Percentiles rank a stretch among this genome's conserved stretches.
Evolutionary conservation across 30 jellyfish, hydroid and myxozoan genomes (phyloP).

Genomic region (Calvadosia cruxmelitensis): DNA sequence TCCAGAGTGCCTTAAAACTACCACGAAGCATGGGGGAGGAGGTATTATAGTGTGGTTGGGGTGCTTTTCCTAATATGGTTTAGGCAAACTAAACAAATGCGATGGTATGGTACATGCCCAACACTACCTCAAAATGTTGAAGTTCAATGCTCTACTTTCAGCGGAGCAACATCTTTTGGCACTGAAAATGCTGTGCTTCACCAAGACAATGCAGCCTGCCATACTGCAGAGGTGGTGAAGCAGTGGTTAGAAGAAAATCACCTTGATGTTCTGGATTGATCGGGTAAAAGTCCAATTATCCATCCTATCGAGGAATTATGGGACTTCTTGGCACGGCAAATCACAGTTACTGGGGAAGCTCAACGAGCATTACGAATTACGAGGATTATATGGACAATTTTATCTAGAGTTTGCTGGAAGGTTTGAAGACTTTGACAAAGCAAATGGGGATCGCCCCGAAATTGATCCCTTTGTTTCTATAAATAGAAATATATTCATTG

Average conservation of each 20-base stretch:
- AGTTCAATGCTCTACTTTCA: slow-evolving; percentile 18
- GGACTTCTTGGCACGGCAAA: not conserved
- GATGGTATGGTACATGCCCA: slow-evolving; percentile 3
- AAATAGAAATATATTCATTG: not conserved
- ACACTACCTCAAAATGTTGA: slow-evolving; percentile 8
- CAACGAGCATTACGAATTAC: slow-evolving; percentile 3
- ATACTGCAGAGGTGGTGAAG: slow-evolving; percentile 13
- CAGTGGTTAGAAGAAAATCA: not conserved
- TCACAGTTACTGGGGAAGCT: not conserved
- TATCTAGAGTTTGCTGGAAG: not conserved
- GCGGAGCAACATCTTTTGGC: not conserved
- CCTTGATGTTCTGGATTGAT: slow-evolving; percentile 5
- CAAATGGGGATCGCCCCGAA: not conserved
- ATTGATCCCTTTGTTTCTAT: not conserved
- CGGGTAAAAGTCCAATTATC: slow-evolving; percentile 5
- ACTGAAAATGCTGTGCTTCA: slow-evolving; percentile 11
- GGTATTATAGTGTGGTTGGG: slow-evolving; percentile 25
- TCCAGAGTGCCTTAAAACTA: slow-evolving; percentile 17
- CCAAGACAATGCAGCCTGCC: slow-evolving; percentile 46
- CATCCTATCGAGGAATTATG: too few relatives aligned
- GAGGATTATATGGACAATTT: not conserved
- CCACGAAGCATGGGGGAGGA: slow-evolving; percentile 46
- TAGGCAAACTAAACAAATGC: slow-evolving; percentile 7
- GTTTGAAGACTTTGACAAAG: not conserved
- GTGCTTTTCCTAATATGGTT: slow-evolving; percentile 2